phyloP scores from a whole-genome alignment of 2,113 vertebrate genomes.

The Serinus canaria region DNA sequence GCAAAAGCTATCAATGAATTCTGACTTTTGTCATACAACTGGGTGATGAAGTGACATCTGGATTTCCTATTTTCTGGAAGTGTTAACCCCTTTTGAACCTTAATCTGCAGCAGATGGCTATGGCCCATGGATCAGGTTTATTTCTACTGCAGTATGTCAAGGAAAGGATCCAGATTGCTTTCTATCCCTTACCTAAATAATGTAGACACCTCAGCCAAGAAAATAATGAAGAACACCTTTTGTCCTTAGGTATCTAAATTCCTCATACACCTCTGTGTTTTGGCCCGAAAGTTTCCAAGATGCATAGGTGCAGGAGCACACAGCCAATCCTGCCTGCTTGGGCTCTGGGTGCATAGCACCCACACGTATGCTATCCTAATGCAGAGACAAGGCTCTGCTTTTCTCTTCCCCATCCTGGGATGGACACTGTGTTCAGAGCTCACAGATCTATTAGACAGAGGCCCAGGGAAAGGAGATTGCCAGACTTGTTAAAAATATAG shows the following conservation, averaged over 20 bases:
- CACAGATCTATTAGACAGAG: neutral
- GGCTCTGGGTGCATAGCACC: neutral
- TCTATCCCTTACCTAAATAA: neutral
- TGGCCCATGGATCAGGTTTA: neutral
- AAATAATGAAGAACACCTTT: neutral
- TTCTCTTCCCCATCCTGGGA: neutral
- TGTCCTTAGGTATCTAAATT: neutral
- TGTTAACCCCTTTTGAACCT: conserved; percentile 1
- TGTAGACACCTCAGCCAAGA: neutral
- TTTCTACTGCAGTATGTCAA: neutral
- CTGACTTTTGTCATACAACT: neutral
- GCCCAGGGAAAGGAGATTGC: neutral
- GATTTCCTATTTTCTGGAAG: neutral
- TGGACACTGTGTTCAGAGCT: neutral
- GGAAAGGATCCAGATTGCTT: neutral
- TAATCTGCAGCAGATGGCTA: neutral
- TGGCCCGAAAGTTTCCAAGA: neutral
- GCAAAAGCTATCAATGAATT: conserved; percentile 13
- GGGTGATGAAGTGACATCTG: neutral
- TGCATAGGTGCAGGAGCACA: neutral
- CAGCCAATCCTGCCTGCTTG: neutral
- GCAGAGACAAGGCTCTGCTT: neutral
- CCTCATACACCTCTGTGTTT: neutral
- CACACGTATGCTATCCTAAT: neutral
- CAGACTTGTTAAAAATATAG: neutral